These are phyloP conservation scores for Cyrtonyx montezumae DNA, from an alignment of 2,113 vertebrate species.

Conservation along the genomic window DNA sequence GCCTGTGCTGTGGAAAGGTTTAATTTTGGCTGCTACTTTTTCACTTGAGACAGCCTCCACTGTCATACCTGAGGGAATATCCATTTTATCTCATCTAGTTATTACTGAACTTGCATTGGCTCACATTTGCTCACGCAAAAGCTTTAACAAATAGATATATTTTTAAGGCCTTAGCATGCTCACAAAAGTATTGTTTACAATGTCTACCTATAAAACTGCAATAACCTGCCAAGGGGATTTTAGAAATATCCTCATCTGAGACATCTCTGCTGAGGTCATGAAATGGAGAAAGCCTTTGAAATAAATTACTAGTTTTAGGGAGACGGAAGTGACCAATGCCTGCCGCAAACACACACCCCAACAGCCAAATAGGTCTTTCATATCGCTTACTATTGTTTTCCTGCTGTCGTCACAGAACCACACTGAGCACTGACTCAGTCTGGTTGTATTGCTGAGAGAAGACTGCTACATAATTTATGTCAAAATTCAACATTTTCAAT, in stretches of 20 bases:
- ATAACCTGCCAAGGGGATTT: slow-evolving; percentile 34
- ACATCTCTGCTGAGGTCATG: background rate
- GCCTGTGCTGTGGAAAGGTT: rapidly evolving
- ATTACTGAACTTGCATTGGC: background rate
- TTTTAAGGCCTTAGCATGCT: background rate
- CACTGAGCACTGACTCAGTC: background rate
- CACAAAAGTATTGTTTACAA: background rate
- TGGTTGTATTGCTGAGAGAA: background rate
- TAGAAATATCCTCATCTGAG: slow-evolving; percentile 33
- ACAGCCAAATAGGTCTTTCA: background rate
- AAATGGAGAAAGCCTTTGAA: slow-evolving; percentile 56
- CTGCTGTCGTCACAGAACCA: background rate
- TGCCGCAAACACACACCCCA: background rate
- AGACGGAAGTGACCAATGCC: background rate
- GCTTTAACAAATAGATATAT: background rate
- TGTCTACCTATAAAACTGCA: slow-evolving; percentile 1
- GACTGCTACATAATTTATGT: rapidly evolving
- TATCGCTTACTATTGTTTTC: background rate
- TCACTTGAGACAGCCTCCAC: background rate
- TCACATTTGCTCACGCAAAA: background rate
- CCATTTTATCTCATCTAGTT: background rate
- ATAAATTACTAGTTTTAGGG: slow-evolving; percentile 3
- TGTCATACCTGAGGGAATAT: background rate
- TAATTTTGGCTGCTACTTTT: background rate
- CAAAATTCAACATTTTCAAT: background rate